A percentile compares a stretch with the other conserved stretches of the same genome.
Evolutionary conservation across 1,140 invertebrate genomes (phyloP).

Genomic region (Bombus pascuorum): DNA sequence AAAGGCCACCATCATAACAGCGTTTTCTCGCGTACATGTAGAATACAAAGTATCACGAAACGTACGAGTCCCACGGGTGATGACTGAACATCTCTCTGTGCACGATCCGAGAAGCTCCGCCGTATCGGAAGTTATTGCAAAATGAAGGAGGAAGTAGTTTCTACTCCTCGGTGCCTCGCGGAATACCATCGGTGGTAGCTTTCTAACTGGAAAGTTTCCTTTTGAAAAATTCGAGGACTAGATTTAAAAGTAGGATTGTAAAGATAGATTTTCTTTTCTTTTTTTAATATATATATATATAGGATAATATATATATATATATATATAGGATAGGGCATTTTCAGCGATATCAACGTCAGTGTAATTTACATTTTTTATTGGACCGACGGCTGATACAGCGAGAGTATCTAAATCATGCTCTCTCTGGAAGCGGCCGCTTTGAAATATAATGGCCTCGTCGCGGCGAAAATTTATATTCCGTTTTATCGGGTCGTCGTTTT

Average conservation of each 20-base stretch:
- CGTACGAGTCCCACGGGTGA: constrained; percentile 68
- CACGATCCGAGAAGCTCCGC: background rate
- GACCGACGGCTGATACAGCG: constrained; percentile 19
- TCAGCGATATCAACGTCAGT: constrained; percentile 12
- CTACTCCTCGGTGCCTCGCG: too few relatives aligned
- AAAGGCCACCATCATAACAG: constrained; percentile 74
- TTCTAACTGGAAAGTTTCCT: too few relatives aligned
- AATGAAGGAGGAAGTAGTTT: constrained; percentile 21
- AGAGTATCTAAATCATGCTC: constrained; percentile 40
- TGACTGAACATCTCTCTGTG: constrained; percentile 31
- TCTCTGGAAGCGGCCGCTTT: constrained; percentile 10
- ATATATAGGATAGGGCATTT: background rate
- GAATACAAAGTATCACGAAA: constrained; percentile 73
- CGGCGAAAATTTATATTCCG: constrained; percentile 44
- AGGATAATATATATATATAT: background rate
- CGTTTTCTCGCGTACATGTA: constrained; percentile 72
- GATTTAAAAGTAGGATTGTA: background rate
- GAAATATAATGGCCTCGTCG: constrained; percentile 50
- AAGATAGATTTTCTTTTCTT: background rate
- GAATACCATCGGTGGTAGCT: too few relatives aligned
- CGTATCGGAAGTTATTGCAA: constrained; percentile 52
- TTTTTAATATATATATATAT: too few relatives aligned
- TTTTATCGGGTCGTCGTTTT: constrained; percentile 46
- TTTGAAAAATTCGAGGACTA: background rate
- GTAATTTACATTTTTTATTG: constrained; percentile 43